Conservation (phyloP, 2,888 invertebrate genomes). For the Leucophenga maculata region DNA sequence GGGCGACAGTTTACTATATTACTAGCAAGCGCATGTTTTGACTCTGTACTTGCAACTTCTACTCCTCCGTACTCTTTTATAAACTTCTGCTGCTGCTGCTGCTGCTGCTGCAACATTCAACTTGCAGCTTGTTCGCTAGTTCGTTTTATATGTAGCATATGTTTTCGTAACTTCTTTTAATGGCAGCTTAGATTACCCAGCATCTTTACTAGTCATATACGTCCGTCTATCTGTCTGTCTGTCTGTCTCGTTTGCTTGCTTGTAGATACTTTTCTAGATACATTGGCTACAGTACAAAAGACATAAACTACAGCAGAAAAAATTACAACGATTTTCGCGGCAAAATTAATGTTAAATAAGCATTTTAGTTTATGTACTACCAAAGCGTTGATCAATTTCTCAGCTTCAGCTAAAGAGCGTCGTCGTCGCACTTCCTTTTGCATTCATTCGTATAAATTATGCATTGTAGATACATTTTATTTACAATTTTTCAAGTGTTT, state of each 20-base stretch:
- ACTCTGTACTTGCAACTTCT: not conserved
- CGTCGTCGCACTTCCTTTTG: constrained; percentile 14
- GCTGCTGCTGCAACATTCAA: not conserved
- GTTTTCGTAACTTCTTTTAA: constrained; percentile 65
- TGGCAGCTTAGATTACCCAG: constrained; percentile 63
- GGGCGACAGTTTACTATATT: constrained; percentile 6
- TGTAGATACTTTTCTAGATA: not conserved
- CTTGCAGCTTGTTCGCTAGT: constrained; percentile 37
- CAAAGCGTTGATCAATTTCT: constrained; percentile 64
- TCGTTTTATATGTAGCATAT: constrained; percentile 64
- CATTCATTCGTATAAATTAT: constrained; percentile 54
- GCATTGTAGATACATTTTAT: constrained; percentile 61
- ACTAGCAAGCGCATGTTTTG: constrained; percentile 21
- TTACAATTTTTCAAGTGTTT: constrained; percentile 49
- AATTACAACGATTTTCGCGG: constrained; percentile 56
- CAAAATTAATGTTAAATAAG: constrained; percentile 66
- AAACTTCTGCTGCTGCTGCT: not conserved
- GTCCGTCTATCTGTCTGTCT: no score
- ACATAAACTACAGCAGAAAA: not conserved
- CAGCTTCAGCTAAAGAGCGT: constrained; percentile 27
- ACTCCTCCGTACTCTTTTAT: not conserved
- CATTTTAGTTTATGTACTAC: constrained; percentile 65
- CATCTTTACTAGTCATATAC: not conserved
- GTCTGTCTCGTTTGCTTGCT: not conserved
- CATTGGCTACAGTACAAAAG: no score